Percentiles rank a stretch among this genome's conserved stretches.
phyloP scores from a whole-genome alignment of 2,113 vertebrate genomes.

The Romanogobio albipinnatus region DNA sequence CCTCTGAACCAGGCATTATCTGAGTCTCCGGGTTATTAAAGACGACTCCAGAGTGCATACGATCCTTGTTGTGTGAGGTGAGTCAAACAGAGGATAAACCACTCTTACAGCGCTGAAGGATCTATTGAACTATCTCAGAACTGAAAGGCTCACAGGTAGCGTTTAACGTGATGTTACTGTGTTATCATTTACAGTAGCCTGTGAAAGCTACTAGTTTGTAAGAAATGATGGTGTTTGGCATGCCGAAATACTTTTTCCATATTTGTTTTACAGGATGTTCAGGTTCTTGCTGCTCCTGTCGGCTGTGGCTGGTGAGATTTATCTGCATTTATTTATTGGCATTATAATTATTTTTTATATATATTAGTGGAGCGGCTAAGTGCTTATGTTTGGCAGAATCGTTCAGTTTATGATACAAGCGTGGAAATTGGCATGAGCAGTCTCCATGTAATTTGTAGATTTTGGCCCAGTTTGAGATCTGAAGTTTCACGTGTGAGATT shows the following conservation, averaged over 20 bases:
- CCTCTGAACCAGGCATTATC: constrained; percentile 21
- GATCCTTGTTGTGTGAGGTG: constrained; percentile 6
- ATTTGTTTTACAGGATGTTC: constrained; percentile 31
- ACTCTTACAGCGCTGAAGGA: not conserved
- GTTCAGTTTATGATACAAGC: no score
- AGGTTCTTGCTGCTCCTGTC: constrained; percentile 26
- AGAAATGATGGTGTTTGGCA: not conserved
- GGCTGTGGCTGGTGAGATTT: constrained; percentile 48
- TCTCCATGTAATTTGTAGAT: no score
- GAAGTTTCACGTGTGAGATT: no score
- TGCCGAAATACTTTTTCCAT: not conserved
- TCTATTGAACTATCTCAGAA: not conserved
- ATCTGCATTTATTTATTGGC: not conserved
- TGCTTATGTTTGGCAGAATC: no score
- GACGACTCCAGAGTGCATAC: not conserved
- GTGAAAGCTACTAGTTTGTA: not conserved
- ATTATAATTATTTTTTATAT: not conserved
- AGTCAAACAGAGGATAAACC: not conserved
- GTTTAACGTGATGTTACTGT: not conserved
- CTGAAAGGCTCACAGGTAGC: not conserved
- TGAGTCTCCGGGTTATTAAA: not conserved
- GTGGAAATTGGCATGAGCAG: no score
- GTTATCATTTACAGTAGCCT: not conserved
- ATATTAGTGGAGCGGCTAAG: no score
- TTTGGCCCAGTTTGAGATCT: no score